Base-by-base conservation (phyloP, 2,797 vertebrate genomes). In the Huso huso region DNA sequence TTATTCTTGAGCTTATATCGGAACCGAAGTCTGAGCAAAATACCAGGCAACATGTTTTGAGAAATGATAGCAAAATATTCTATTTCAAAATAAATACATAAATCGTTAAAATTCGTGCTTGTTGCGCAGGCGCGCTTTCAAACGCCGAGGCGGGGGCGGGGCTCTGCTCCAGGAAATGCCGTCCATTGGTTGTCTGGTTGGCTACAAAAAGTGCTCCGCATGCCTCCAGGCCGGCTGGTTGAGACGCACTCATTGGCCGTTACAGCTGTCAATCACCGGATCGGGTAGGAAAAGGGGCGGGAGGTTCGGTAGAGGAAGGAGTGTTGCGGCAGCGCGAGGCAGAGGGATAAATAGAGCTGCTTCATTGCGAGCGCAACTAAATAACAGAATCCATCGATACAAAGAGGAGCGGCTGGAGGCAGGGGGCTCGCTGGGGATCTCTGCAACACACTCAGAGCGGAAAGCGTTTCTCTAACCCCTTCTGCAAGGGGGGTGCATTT, bases 281-380 rank as follows among this genome's bases (percentile, higher is more conserved):
- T 49, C 48, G 61, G 68, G 12, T 62, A 4, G 23, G 48, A 58
- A 68, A 73, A 68, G 72, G 70, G 79, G 76, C 73, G 77, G 77
- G 73, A 75, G 4, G 63, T 51, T 71, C 51, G 61, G 70, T 74
- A 69, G 73, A 72, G 68, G 48, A 62, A 66, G 59, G 70, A 65
- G 68, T 49, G 64, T 10, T 53, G 63, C 59, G 61, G 71, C 70
- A 57, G 66, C 70, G 68, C 69, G 59, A 23, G 67, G 63, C 71
- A 62, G 57, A 68, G 61, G 70, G 71, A 71, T 65, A 66, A 73
- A 61, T 72, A 69, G 49, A 71, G 64, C 48, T 60, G 64, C 48
- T 48, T 51, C 53, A 66, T n/a, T 50, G n/a, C 58, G 11, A 48
- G 62, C 48, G 60, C 53, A 12, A 10, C 11, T 23, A 61, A 63